Evolutionary conservation across 2,888 invertebrate species (phyloP).

Genomic region (Agrochola macilenta): DNA sequence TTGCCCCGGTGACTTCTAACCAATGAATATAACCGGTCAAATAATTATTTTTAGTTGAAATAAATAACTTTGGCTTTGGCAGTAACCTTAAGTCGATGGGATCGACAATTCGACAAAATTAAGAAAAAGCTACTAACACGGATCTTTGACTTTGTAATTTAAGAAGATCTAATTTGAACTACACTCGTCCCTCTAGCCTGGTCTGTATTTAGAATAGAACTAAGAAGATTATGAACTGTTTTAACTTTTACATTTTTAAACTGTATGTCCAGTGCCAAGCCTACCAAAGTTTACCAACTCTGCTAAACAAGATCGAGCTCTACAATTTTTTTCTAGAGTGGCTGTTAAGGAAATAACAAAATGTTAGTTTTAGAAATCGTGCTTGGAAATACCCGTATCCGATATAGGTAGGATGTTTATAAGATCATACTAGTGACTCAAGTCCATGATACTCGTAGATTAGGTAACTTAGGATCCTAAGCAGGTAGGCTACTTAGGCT

Average conservation of each 20-base stretch:
- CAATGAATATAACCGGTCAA: slow-evolving; percentile 34
- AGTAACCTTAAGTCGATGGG: neutral
- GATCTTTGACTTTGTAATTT: slow-evolving; percentile 55
- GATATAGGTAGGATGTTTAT: neutral
- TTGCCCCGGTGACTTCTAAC: slow-evolving; percentile 23
- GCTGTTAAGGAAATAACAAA: slow-evolving; percentile 9
- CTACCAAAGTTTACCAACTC: neutral
- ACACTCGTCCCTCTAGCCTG: slow-evolving; percentile 2
- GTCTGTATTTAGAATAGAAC: slow-evolving; percentile 17
- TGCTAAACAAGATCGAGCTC: neutral
- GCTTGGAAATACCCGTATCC: slow-evolving; percentile 29
- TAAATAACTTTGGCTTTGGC: slow-evolving; percentile 2
- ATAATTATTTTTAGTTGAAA: slow-evolving; percentile 27
- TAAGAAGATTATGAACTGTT: neutral
- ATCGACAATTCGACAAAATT: slow-evolving; percentile 30
- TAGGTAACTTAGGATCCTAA: too few relatives aligned
- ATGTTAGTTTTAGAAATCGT: slow-evolving; percentile 33
- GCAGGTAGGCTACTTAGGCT: neutral
- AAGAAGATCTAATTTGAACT: slow-evolving; percentile 66
- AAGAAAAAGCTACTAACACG: slow-evolving; percentile 20
- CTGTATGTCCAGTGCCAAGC: neutral
- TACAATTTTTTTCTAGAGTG: neutral
- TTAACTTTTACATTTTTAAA: neutral
- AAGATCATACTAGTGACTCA: slow-evolving; percentile 4
- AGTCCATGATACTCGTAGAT: neutral